Evolutionary conservation across 2,888 invertebrate genomes (phyloP).

Genomic region (Xanthorhoe spadicearia): DNA sequence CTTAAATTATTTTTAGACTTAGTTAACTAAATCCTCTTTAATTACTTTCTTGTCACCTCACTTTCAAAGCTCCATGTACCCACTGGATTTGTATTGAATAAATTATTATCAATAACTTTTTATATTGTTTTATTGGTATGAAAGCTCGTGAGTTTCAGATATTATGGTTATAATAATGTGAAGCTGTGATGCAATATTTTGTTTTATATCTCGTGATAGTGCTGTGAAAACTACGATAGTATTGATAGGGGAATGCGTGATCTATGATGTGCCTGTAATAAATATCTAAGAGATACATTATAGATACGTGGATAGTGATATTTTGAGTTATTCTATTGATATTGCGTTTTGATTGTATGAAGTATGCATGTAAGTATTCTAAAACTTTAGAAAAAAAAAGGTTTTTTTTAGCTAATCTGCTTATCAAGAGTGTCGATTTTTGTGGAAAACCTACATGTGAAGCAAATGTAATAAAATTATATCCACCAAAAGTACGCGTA

Average conservation of each 20-base stretch:
- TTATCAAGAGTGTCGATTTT: too few relatives aligned
- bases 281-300: constrained; percentile 42
- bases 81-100: constrained; percentile 65
- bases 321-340: constrained; percentile 34
- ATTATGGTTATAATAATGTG: constrained; percentile 62
- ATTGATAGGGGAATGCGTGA: constrained; percentile 36
- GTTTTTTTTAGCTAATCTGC: too few relatives aligned
- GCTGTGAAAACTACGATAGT: constrained; percentile 38
- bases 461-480: too few relatives aligned
- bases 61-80: constrained; percentile 35
- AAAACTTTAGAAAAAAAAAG: too few relatives aligned
- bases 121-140: constrained; percentile 81
- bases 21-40: background rate
- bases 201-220: constrained; percentile 45
- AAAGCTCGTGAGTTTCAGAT: constrained; percentile 71
- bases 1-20: too few relatives aligned
- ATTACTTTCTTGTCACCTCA: constrained; percentile 11
- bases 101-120: constrained; percentile 79
- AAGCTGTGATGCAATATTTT: constrained; percentile 65
- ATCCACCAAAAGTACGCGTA: too few relatives aligned
- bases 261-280: constrained; percentile 40
- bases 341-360: constrained; percentile 16
- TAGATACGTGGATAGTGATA: constrained; percentile 43
- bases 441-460: too few relatives aligned
- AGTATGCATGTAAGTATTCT: background rate